Conservation (phyloP, 1,140 invertebrate genomes). For the Campoletis sonorensis region DNA sequence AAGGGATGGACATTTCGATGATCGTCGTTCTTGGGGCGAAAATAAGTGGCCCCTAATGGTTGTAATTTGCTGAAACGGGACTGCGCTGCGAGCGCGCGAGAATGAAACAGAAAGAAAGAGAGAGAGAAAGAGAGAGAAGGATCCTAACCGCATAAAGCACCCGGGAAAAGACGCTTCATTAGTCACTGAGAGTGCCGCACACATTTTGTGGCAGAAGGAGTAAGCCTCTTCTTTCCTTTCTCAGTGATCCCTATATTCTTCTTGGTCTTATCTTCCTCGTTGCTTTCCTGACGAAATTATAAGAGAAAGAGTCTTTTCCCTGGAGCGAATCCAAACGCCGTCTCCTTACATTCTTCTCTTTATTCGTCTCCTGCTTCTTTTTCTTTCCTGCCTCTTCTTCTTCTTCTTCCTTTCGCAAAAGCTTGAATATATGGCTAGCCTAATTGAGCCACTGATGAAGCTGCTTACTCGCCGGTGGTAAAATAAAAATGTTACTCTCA, state of each 20-base stretch:
- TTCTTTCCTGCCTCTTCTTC: background rate
- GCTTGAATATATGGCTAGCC: constrained; percentile 4
- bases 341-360: background rate
- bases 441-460: constrained; percentile 47
- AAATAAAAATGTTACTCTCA: constrained; percentile 35
- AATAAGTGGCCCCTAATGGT: constrained; percentile 73
- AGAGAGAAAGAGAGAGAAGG: constrained; percentile 36
- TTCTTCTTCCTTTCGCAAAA: background rate
- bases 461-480: constrained; percentile 34
- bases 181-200: constrained; percentile 58
- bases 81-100: constrained; percentile 44
- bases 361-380: background rate
- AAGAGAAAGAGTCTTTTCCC: constrained; percentile 40
- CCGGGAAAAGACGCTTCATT: constrained; percentile 66
- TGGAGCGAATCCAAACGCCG: constrained; percentile 36
- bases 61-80: constrained; percentile 74
- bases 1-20: constrained; percentile 66
- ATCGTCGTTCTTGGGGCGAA: constrained; percentile 60
- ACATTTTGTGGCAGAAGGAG: constrained; percentile 37
- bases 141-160: constrained; percentile 66
- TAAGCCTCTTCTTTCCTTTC: background rate
- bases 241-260: background rate
- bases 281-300: constrained; percentile 45
- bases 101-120: constrained; percentile 23
- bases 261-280: constrained; percentile 40